Percentiles rank a stretch among this genome's conserved stretches.
Conservation (phyloP, 2,113 vertebrate species). For the Acinonyx jubatus region DNA sequence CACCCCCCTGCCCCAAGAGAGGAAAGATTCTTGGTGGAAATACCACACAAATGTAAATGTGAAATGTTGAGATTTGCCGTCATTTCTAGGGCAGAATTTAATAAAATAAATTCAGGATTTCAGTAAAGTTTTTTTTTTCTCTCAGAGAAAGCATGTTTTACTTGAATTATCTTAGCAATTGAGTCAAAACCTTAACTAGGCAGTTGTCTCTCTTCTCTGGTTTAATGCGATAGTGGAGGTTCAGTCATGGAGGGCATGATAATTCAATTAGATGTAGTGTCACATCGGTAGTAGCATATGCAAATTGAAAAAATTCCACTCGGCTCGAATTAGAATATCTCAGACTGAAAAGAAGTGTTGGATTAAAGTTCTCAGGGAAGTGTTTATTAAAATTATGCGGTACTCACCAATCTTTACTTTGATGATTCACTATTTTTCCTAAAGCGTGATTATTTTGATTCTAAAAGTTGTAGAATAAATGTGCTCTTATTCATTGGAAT, state of each 20-base stretch:
- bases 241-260: neutral
- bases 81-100: conserved; percentile 33
- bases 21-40: neutral
- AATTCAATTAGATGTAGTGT: neutral
- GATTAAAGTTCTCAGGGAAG: neutral
- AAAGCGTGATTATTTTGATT: neutral
- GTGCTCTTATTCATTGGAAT: neutral
- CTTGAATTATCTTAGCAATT: neutral
- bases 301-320: neutral
- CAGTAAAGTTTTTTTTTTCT: conserved; percentile 10
- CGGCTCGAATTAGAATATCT: neutral
- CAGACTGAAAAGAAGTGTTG: neutral
- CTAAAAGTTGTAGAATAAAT: neutral
- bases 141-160: conserved; percentile 33
- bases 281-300: neutral
- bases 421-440: neutral
- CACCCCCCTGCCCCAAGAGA: neutral
- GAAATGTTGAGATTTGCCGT: neutral
- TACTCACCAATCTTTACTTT: conserved; percentile 1
- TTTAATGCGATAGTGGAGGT: neutral
- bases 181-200: conserved; percentile 17
- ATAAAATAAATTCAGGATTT: conserved; percentile 41
- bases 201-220: conserved; percentile 10
- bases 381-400: neutral
- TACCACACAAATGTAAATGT: neutral